Percentiles rank a stretch among this genome's conserved stretches.
Evolutionary conservation across 2,888 invertebrate species (phyloP).

Genomic region (Hirtodrosophila histrioides): DNA sequence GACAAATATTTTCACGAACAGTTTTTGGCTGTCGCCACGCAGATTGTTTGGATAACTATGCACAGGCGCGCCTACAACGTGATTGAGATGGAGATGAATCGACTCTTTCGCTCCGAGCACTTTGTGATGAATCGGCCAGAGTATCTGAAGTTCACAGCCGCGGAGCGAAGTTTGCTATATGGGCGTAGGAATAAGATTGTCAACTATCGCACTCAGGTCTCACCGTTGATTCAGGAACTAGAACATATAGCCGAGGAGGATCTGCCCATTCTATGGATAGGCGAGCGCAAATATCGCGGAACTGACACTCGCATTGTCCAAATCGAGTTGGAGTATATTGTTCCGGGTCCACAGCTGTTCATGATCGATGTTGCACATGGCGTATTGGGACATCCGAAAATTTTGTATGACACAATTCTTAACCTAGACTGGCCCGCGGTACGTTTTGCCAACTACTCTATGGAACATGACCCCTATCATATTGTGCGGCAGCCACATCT

Average conservation of each 20-base stretch:
- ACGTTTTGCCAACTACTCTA: slow-evolving; percentile 69
- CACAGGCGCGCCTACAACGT: slow-evolving; percentile 79
- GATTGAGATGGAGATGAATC: slow-evolving; percentile 82
- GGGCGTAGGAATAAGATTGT: slow-evolving; percentile 76
- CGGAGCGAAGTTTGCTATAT: slow-evolving; percentile 78
- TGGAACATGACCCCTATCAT: slow-evolving; percentile 81
- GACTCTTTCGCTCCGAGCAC: slow-evolving; percentile 83
- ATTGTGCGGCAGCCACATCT: slow-evolving; percentile 76
- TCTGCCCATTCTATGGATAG: slow-evolving; percentile 82
- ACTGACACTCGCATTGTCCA: slow-evolving; percentile 77
- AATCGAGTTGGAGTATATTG: slow-evolving; percentile 81
- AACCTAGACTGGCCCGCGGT: slow-evolving; percentile 75
- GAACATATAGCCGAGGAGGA: slow-evolving; percentile 66
- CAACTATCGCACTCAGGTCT: slow-evolving; percentile 81
- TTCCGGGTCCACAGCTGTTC: slow-evolving; percentile 79
- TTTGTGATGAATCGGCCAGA: slow-evolving; percentile 71
- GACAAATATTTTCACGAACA: slow-evolving; percentile 80
- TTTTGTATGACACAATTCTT: slow-evolving; percentile 79
- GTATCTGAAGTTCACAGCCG: slow-evolving; percentile 58
- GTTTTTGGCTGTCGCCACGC: slow-evolving; percentile 79
- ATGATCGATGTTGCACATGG: slow-evolving; percentile 81
- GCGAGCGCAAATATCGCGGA: slow-evolving; percentile 82
- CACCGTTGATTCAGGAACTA: slow-evolving; percentile 82
- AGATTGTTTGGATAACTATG: slow-evolving; percentile 82
- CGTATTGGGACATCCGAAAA: slow-evolving; percentile 82